A percentile compares a stretch with the other conserved stretches of the same genome.
Evolutionary conservation across 2,113 vertebrate genomes (phyloP).

Genomic region (Cacatua alba): DNA sequence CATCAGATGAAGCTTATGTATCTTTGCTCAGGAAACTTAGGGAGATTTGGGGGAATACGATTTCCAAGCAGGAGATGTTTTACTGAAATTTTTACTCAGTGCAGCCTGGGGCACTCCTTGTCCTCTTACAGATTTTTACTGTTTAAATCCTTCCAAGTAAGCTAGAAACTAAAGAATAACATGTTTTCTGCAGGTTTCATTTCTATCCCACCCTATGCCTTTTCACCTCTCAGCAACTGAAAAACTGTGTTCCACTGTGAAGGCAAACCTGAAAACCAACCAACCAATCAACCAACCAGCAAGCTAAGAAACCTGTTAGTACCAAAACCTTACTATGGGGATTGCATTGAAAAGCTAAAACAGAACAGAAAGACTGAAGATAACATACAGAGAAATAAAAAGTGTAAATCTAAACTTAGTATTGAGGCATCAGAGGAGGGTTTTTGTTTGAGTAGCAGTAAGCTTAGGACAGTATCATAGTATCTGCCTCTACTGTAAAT

Average conservation of each 20-base stretch:
- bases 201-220: not conserved
- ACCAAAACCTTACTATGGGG: not conserved
- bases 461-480: not conserved
- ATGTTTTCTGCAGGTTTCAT: not conserved
- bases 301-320: not conserved
- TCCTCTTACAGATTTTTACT: not conserved
- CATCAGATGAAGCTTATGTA: not conserved
- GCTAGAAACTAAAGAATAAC: not conserved
- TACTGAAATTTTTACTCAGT: not conserved
- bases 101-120: not conserved
- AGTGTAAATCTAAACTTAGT: not conserved
- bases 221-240: not conserved
- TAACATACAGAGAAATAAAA: not conserved
- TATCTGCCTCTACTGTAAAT: not conserved
- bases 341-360: not conserved
- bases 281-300: not conserved
- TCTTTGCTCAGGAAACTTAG: not conserved
- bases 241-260: not conserved
- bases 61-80: not conserved
- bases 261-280: not conserved
- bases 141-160: not conserved
- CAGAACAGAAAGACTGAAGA: not conserved
- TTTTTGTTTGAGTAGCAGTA: not conserved
- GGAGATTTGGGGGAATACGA: not conserved
- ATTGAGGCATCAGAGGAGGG: not conserved